Base-by-base conservation (phyloP, 1,140 invertebrate genomes). In the Cydia strobilella region DNA sequence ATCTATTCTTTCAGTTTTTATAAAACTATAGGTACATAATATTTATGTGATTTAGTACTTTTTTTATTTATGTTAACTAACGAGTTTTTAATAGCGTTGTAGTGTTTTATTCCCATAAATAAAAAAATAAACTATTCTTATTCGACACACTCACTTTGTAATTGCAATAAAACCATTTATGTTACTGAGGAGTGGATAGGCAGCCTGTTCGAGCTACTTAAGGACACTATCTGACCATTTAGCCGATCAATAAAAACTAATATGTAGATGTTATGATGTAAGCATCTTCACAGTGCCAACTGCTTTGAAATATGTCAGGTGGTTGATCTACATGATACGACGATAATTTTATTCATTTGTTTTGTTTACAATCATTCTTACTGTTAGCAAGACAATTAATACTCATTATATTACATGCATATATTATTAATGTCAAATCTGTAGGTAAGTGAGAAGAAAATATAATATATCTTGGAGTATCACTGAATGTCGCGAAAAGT, bases 181-280 rank as follows among this genome's bases (percentile, higher is more conserved):
- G 65, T 4, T 69, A 4, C 65, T 42, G 35, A 69, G 35, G 31
- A 69, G 31, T 39, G n/a, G 65, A 31, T 66, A 31, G 1, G 31
- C 65, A 69, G 65, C 80, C 83, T 80, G 77, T 69, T 73, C 42
- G 48, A 72, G 74, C 80, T 73, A 76, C 78, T 76, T 80, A 82
- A 79, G 80, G 79, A 73, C 74, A 48, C 71, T 66, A 51, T 83
- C 76, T 82, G 80, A 81, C 59, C 74, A 72, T 75, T 78, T 76
- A 77, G 63, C 77, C 74, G 73, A 75, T 79, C 72, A 79, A 82
- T 82, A 83, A 83, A 80, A 82, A 80, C 78, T 85, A 78, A 81
- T 69, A 69, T 69, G 65, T 69, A 69, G 65, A 35, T 35, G 31
- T 69, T 35, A 69, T 69, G 27, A 35, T 39, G 65, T 69, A 69